Evolutionary conservation across 2,113 vertebrate species (phyloP), one percentile per base, ranked within the genome.

Genomic region (Zosterops japonicus): DNA sequence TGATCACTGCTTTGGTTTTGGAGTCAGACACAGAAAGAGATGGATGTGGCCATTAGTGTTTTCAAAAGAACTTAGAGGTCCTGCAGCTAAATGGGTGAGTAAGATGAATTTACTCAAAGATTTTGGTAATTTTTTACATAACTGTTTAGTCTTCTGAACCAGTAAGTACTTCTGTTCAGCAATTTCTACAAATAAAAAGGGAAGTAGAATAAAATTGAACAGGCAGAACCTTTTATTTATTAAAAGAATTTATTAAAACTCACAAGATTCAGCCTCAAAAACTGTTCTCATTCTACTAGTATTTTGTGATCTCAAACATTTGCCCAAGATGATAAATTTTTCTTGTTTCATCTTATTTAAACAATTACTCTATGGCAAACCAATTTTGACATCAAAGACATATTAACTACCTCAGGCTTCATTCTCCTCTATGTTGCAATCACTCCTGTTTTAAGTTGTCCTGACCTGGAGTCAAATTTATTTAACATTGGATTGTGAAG

Each of bases 361-460:
- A 11, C 29, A 53, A 74, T 93, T 63, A 61, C 28, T n/a, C 35
- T 55, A 49, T 20, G 60, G n/a, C 0, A 12, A 87, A 94, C 44
- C 10, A 57, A 83, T 95, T 96, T 96, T 92, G 56, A 76, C 67
- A 89, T 83, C 83, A 94, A 95, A 94, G 67, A 25, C 36, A n/a
- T 74, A 61, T 76, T 72, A 70, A 74, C 47, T 8, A 92, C 67
- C 63, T 42, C 70, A 52, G 87, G 83, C 47, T 74, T 36, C 16
- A 1, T 78, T 89, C 33, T 87, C 36, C 59, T 93, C 22, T 21
- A 6, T 20, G 18, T 50, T 77, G 41, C 24, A 74, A 39, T 46
- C 36, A 19, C 11, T 35, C 10, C 6, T 35, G 53, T 78, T 94
- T 82, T 14, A 76, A 82, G 55, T 77, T 89, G 47, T 68, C 64